Evolutionary conservation across 2,113 vertebrate genomes (phyloP).

Genomic region (human (Homo sapiens)): DNA sequence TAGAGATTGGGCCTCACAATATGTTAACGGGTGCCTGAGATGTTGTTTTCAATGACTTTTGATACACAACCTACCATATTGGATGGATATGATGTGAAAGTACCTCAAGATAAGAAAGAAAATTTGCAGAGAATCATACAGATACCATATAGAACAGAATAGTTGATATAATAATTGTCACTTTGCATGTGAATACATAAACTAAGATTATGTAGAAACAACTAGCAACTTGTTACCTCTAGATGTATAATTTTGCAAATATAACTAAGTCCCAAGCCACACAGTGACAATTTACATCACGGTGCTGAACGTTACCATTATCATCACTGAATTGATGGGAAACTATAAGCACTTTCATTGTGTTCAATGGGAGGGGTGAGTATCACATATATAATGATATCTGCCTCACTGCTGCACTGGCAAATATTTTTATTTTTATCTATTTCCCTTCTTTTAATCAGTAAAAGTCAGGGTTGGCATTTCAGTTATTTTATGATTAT

Average conservation of each 20-base stretch:
- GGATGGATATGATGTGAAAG: neutral
- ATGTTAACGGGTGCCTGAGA: neutral
- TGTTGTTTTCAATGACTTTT: neutral
- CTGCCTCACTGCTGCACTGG: neutral
- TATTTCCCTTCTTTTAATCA: constrained; percentile 41
- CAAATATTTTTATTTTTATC: constrained; percentile 45
- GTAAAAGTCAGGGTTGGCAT: constrained; percentile 15
- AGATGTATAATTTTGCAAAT: neutral
- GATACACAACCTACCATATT: neutral
- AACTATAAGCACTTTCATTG: neutral
- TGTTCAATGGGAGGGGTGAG: neutral
- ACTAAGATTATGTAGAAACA: neutral
- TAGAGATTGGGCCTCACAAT: neutral
- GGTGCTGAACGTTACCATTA: neutral
- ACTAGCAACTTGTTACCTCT: neutral
- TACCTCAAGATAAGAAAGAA: neutral
- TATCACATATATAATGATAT: neutral
- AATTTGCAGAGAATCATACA: neutral
- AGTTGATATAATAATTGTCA: neutral
- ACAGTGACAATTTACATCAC: neutral
- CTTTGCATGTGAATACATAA: neutral
- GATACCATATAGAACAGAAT: neutral
- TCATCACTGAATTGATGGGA: neutral
- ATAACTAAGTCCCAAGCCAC: neutral
- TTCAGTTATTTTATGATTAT: constrained; percentile 59